Evolutionary conservation across 2,113 vertebrate species (phyloP), one percentile per base, ranked within the genome.

Genomic region (Seriola dumerili): DNA sequence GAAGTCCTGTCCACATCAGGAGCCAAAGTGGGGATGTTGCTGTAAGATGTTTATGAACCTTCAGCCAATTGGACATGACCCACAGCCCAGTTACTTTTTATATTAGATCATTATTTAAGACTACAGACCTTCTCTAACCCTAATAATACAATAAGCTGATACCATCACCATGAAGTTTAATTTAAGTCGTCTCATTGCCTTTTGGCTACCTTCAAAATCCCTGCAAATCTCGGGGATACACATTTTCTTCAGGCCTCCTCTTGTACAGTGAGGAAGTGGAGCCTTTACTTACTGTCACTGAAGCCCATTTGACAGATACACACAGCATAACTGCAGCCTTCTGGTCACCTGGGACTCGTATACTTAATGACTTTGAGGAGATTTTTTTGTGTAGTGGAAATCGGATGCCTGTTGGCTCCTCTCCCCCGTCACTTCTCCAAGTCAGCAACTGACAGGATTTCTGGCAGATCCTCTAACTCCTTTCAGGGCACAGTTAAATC

Each of bases 281-380:
- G 61, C 57, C 19, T 69, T 58, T 52, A 23, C 25, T 64, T 36
- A 44, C 46, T 58, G 12, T 29, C 48, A 54, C 50, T 64, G 58
- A 69, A 55, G 79, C 72, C 44, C 59, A 13, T 78, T 50, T 58
- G 69, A 78, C 71, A 66, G 62, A 68, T 34, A 32, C 63, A 65
- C 6, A 36, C 4, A 8, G 21, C 67, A 25, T 61, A 50, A 69
- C 64, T 16, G 3, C 8, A 74, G 44, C 66, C 48, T 62, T 0
- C 58, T 25, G 71, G 79, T 70, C 83, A 73, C 67, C 73, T 52
- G 73, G 82, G 85, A 89, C 42, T 75, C 10, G n/a, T 36, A n/a
- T 52, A n/a, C 55, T 57, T 75, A 48, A 78, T 88, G 55, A 44
- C 72, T 78, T 55, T 4, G 64, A 62, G 44, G 54, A 75, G 64